phyloP scores from a whole-genome alignment of 1,140 invertebrate genomes.

The Monochamus saltuarius region DNA sequence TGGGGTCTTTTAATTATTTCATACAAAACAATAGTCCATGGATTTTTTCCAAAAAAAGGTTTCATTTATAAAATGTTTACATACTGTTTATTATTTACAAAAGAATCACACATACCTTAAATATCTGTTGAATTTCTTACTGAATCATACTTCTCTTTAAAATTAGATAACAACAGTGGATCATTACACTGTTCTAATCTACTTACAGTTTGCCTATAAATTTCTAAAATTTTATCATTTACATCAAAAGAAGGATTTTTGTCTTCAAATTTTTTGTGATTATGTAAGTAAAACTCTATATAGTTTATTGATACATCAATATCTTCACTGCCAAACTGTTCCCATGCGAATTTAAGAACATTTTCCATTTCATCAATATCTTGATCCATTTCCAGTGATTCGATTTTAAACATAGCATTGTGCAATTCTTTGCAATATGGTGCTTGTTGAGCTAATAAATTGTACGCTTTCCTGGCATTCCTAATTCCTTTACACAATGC shows the following conservation, averaged over 20 bases:
- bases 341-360: conserved; percentile 53
- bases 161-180: conserved; percentile 3
- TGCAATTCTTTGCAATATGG: conserved; percentile 33
- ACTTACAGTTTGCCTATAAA: conserved; percentile 1
- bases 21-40: too few relatives aligned
- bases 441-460: neutral
- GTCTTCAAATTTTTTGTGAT: conserved; percentile 11
- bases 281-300: conserved; percentile 51
- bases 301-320: conserved; percentile 62
- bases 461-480: conserved; percentile 5
- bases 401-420: conserved; percentile 46
- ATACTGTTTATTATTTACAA: too few relatives aligned
- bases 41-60: too few relatives aligned
- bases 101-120: neutral
- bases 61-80: too few relatives aligned
- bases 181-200: conserved; percentile 2
- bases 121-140: conserved; percentile 1
- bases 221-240: conserved; percentile 8
- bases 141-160: conserved; percentile 7
- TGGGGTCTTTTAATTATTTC: too few relatives aligned
- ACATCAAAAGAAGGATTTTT: conserved; percentile 7
- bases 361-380: conserved; percentile 49
- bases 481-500: conserved; percentile 28
- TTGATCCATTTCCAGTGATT: conserved; percentile 52
- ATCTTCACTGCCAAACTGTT: conserved; percentile 57